Evolutionary conservation across 2,888 invertebrate genomes (phyloP).

Genomic region (Chaetogeoica ovagalla): DNA sequence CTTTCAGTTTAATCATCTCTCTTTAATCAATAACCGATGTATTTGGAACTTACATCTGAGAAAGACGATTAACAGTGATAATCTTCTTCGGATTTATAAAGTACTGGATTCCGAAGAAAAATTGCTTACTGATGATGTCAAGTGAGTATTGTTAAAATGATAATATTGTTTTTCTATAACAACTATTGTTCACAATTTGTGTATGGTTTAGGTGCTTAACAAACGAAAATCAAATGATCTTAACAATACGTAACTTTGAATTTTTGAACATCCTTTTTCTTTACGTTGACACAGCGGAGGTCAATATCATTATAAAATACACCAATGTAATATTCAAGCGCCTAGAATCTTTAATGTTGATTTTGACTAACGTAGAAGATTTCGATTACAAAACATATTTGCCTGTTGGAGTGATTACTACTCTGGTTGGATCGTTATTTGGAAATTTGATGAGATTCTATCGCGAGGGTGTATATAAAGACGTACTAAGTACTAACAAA

Average conservation of each 20-base stretch:
- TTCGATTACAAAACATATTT: conserved; percentile 25
- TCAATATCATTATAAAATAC: conserved; percentile 28
- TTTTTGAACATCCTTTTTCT: conserved; percentile 41
- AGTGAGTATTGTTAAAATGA: conserved; percentile 20
- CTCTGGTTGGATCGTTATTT: conserved; percentile 22
- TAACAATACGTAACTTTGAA: conserved; percentile 35
- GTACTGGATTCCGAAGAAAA: conserved; percentile 33
- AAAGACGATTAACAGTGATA: conserved; percentile 15
- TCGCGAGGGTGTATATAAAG: conserved; percentile 23
- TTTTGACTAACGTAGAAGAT: conserved; percentile 1
- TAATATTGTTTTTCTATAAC: not conserved
- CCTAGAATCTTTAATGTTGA: conserved; percentile 20
- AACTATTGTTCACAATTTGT: not conserved
- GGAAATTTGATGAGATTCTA: conserved; percentile 34
- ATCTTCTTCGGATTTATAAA: conserved; percentile 10
- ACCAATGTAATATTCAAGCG: conserved; percentile 31
- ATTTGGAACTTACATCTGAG: conserved; percentile 41
- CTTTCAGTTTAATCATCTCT: conserved; percentile 35
- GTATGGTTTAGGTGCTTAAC: conserved; percentile 22
- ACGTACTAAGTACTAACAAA: conserved; percentile 9
- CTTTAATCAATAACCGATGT: conserved; percentile 31
- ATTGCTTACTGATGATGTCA: conserved; percentile 20
- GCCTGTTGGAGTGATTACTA: conserved; percentile 30
- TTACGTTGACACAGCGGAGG: conserved; percentile 2
- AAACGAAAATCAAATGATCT: conserved; percentile 22